Evolutionary conservation across 1,140 invertebrate species (phyloP).

Genomic region (Cephus cinctus): DNA sequence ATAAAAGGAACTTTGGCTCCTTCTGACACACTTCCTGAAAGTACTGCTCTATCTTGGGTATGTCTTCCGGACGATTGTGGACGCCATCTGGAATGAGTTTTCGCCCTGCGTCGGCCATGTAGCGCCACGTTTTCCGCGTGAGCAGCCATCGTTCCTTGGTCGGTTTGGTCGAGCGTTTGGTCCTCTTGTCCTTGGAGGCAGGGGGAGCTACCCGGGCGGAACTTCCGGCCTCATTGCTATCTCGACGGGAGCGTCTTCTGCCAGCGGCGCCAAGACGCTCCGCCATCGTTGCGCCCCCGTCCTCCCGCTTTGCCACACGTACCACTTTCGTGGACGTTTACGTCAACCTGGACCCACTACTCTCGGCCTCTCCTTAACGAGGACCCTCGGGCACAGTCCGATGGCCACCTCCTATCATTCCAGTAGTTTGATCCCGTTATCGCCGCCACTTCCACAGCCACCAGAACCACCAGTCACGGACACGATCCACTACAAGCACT

Average conservation of each 20-base stretch:
- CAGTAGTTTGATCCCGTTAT: background rate
- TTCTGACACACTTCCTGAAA: conserved; percentile 79
- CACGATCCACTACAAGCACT: too few species aligned
- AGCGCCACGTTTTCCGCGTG: conserved; percentile 85
- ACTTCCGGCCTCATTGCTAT: conserved; percentile 31
- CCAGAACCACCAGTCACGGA: too few species aligned
- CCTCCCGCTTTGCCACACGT: conserved; percentile 44
- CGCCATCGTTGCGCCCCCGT: conserved; percentile 46
- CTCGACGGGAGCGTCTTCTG: conserved; percentile 36
- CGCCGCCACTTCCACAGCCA: too few species aligned
- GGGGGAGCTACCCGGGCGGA: conserved; percentile 29
- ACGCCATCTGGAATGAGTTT: conserved; percentile 77
- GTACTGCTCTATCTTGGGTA: conserved; percentile 77
- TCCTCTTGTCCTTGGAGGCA: conserved; percentile 42
- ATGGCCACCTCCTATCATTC: background rate
- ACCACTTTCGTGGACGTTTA: conserved; percentile 42
- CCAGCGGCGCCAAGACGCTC: conserved; percentile 45
- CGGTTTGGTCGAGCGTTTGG: conserved; percentile 51
- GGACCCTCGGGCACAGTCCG: conserved; percentile 2
- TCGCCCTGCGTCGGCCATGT: conserved; percentile 86
- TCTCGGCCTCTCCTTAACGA: background rate
- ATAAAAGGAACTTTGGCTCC: conserved; percentile 75
- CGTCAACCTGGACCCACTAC: background rate
- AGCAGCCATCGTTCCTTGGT: conserved; percentile 80
- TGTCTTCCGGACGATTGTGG: conserved; percentile 68